Evolutionary conservation across 2,113 vertebrate species (phyloP), one percentile per base, ranked within the genome.

Genomic region (Sinocyclocheilus grahami): DNA sequence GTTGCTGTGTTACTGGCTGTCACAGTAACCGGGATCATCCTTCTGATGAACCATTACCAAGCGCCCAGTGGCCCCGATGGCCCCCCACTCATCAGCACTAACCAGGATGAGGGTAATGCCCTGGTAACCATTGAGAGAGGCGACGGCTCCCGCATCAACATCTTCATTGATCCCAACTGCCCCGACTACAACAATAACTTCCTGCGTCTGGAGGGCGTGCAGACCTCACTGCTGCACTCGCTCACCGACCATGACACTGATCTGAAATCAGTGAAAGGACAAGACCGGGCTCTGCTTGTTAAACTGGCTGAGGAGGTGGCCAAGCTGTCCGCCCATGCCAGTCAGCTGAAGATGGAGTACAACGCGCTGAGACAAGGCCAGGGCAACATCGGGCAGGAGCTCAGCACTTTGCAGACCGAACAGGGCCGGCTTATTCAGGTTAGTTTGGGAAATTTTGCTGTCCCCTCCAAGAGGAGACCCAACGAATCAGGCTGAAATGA

Each of bases 101-200:
- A 96, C 86, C 93, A 96, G 0, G 96, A 95, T 0, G 96, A 97
- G 6, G 94, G 94, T 63, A 94, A 96, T 0, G 96, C 97, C 0
- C 87, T 98, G 93, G 97, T 99, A 77, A 97, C 97, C 5, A 96
- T 98, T 1, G 97, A 97, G 55, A 94, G 92, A 13, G 94, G 94
- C 0, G 97, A 97, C 72, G 95, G 96, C 86, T 96, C 97, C 0
- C 96, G 93, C 86, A 95, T 98, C 92, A 98, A 95, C 93, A 96
- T 99, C 92, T 97, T 97, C 91, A 95, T 98, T 4, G 98, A 98
- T 88, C 97, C 97, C 0, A 97, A 97, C 92, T 99, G 98, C 92
- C 97, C 96, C 0, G 97, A 97, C 71, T 92, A 95, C 0, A 90
- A 92, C 0, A 93, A 94, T 4, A 88, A 95, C 88, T 93, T 98